These are phyloP conservation scores for Proales similis DNA, from an alignment of 1,140 invertebrate genomes.

Conservation along the genomic window DNA sequence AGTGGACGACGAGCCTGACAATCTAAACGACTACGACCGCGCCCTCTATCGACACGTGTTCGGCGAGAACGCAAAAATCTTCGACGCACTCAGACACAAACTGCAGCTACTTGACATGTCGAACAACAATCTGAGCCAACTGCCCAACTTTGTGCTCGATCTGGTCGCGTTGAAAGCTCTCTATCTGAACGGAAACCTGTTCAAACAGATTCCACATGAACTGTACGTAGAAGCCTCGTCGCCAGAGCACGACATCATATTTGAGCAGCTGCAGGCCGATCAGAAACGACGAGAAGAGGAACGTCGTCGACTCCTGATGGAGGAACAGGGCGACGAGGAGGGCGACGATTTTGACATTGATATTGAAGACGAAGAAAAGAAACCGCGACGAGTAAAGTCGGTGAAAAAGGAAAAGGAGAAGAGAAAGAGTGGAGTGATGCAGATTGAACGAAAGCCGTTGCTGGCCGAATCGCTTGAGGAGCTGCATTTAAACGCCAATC, in stretches of 20 bases:
- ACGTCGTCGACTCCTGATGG: neutral
- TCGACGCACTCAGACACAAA: neutral
- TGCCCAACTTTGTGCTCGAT: constrained; percentile 28
- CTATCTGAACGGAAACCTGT: constrained; percentile 29
- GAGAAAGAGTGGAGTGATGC: neutral
- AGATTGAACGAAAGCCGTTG: too few relatives aligned
- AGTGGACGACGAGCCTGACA: neutral
- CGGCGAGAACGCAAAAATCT: neutral
- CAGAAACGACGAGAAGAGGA: constrained; percentile 27
- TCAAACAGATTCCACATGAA: constrained; percentile 4
- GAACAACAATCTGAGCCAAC: neutral
- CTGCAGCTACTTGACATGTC: constrained; percentile 8
- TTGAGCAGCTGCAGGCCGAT: neutral
- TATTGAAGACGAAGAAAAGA: neutral
- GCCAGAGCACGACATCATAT: neutral
- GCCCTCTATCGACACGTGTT: neutral
- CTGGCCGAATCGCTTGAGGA: constrained; percentile 1
- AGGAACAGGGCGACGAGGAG: neutral
- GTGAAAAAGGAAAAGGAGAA: neutral
- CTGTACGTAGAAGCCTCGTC: constrained; percentile 2
- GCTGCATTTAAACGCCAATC: constrained; percentile 12
- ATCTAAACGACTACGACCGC: neutral
- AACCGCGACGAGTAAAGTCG: too few relatives aligned
- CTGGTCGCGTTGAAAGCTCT: constrained; percentile 18
- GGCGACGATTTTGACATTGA: neutral